phyloP scores from a whole-genome alignment of 1,140 invertebrate genomes.

The Drosophila suzukii region DNA sequence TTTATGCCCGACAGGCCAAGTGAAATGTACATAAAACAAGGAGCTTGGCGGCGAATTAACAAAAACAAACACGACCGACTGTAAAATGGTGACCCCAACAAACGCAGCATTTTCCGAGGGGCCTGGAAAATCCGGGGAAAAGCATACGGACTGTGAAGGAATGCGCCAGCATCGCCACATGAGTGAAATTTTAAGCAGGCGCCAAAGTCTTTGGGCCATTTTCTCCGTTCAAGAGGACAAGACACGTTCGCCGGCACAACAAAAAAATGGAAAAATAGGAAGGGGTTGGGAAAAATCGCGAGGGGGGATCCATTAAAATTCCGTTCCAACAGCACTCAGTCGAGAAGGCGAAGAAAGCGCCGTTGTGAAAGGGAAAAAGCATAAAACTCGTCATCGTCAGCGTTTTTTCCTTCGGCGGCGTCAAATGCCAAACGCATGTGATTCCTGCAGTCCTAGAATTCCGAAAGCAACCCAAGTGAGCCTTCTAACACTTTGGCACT shows the following conservation, averaged over 20 bases:
- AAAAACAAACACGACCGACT: slow-evolving; percentile 76
- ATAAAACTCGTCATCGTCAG: slow-evolving; percentile 75
- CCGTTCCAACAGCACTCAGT: slow-evolving; percentile 48
- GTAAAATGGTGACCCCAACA: slow-evolving; percentile 54
- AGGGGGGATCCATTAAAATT: slow-evolving; percentile 72
- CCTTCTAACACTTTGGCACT: slow-evolving; percentile 10
- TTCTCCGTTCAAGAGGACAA: slow-evolving; percentile 47
- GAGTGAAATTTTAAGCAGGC: slow-evolving; percentile 79
- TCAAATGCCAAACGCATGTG: slow-evolving; percentile 81
- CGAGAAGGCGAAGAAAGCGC: slow-evolving; percentile 30
- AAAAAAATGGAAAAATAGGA: slow-evolving; percentile 1
- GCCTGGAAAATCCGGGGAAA: slow-evolving; percentile 8
- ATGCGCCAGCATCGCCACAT: slow-evolving; percentile 58
- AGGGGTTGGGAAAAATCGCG: slow-evolving; percentile 4
- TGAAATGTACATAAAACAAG: slow-evolving; percentile 74
- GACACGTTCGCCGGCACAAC: slow-evolving; percentile 52
- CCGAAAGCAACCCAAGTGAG: slow-evolving; percentile 18
- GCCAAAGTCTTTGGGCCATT: slow-evolving; percentile 62
- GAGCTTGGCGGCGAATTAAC: slow-evolving; percentile 61
- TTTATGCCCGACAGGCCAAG: slow-evolving; percentile 66
- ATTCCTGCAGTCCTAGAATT: slow-evolving; percentile 59
- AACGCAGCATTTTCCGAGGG: background rate
- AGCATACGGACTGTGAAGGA: slow-evolving; percentile 15
- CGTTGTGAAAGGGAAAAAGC: slow-evolving; percentile 16
- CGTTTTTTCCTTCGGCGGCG: slow-evolving; percentile 59